Conservation (phyloP, 2,113 vertebrate genomes). For the Natator depressus region DNA sequence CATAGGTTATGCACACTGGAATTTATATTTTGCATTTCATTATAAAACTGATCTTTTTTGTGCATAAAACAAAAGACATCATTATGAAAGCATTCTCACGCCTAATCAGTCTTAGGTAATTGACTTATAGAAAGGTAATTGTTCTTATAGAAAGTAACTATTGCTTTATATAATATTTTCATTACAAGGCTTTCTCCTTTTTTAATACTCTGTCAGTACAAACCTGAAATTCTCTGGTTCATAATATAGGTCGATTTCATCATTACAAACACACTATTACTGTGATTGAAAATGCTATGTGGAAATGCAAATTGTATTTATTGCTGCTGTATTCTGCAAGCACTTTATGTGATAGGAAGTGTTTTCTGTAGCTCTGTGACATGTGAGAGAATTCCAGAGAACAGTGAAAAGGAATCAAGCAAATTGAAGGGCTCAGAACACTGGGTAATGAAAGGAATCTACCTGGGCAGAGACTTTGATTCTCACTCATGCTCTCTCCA, state of each 20-base stretch:
- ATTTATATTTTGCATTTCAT: background rate
- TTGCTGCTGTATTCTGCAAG: background rate
- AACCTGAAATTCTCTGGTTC: background rate
- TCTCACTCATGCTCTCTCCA: background rate
- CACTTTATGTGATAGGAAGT: background rate
- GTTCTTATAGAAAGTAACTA: background rate
- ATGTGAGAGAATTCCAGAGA: background rate
- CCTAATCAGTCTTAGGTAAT: background rate
- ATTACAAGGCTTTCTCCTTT: background rate
- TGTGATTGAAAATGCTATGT: background rate
- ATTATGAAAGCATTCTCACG: background rate
- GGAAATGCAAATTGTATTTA: conserved; percentile 3
- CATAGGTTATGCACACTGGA: rapidly evolving
- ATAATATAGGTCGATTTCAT: background rate
- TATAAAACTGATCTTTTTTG: background rate
- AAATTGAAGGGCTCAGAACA: background rate
- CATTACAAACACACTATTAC: background rate
- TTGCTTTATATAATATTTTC: background rate
- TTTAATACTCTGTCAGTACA: background rate
- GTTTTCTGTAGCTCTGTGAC: background rate
- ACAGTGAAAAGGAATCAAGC: no score
- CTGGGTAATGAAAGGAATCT: background rate
- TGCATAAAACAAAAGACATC: background rate
- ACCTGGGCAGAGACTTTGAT: no score
- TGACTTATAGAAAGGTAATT: background rate